A percentile compares a stretch with the other conserved stretches of the same genome.
These are phyloP conservation scores for Mesopsocus fuscifrons DNA, from an alignment of 2,888 invertebrate species.

Conservation along the genomic window DNA sequence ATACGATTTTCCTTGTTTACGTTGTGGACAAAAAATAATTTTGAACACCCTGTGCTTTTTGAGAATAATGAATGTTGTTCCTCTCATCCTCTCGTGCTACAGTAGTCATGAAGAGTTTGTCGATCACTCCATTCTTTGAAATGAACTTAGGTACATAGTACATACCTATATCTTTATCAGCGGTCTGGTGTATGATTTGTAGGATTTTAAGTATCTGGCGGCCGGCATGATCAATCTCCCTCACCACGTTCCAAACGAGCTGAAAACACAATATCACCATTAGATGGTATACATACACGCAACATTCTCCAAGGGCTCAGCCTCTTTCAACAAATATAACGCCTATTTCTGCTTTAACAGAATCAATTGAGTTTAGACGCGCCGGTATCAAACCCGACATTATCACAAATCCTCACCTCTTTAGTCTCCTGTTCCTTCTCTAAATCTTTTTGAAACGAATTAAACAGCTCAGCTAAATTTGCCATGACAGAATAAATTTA, in stretches of 20 bases:
- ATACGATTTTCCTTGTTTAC: slow-evolving; percentile 2
- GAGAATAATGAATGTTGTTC: too few species aligned
- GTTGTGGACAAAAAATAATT: slow-evolving; percentile 9
- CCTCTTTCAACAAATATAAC: too few species aligned
- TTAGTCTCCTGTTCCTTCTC: slow-evolving; percentile 60
- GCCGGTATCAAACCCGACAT: too few species aligned
- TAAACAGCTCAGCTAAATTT: slow-evolving; percentile 39
- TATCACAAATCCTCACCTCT: slow-evolving; percentile 38
- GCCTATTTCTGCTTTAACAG: too few species aligned
- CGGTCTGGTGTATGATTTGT: slow-evolving; percentile 61
- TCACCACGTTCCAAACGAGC: slow-evolving; percentile 48
- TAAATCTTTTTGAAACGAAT: slow-evolving; percentile 55
- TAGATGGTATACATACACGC: too few species aligned
- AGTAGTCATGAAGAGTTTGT: too few species aligned
- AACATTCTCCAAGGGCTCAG: too few species aligned
- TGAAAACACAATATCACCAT: slow-evolving; percentile 22
- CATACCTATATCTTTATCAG: slow-evolving; percentile 45
- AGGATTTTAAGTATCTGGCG: slow-evolving; percentile 60
- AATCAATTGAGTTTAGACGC: too few species aligned
- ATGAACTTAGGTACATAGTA: slow-evolving; percentile 19
- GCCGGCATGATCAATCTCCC: slow-evolving; percentile 57
- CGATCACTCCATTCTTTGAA: too few species aligned
- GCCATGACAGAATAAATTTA: too few species aligned
- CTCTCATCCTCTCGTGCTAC: too few species aligned
- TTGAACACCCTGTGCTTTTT: not conserved